Evolutionary conservation across 2,888 invertebrate genomes (phyloP).

Genomic region (Tromatobia lineatoria): DNA sequence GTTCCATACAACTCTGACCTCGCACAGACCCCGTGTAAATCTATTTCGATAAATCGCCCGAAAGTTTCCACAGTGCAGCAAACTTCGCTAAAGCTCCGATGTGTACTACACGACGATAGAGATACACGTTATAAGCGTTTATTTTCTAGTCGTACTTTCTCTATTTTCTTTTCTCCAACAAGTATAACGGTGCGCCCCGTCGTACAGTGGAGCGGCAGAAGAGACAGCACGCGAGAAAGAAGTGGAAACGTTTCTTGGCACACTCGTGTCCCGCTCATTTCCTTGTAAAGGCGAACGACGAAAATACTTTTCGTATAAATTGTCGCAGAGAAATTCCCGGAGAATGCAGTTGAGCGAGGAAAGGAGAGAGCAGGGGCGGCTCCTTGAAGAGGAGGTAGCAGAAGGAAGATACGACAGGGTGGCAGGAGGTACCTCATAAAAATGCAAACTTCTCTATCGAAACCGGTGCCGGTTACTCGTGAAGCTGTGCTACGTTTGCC

Average conservation of each 20-base stretch:
- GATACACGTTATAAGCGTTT: conserved; percentile 32
- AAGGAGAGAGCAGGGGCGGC: conserved; percentile 27
- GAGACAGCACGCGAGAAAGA: conserved; percentile 42
- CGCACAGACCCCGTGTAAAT: conserved; percentile 50
- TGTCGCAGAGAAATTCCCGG: conserved; percentile 79
- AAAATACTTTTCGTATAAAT: conserved; percentile 82
- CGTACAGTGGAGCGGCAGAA: neutral
- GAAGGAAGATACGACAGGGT: conserved; percentile 50
- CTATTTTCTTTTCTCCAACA: conserved; percentile 38
- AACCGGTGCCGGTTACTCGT: conserved; percentile 58
- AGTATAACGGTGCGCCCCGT: neutral
- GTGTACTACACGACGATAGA: conserved; percentile 24
- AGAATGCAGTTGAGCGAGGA: conserved; percentile 59
- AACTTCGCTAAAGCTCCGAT: conserved; percentile 43
- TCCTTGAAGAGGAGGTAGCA: conserved; percentile 48
- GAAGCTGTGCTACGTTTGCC: conserved; percentile 31
- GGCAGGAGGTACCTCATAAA: conserved; percentile 76
- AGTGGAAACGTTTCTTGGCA: conserved; percentile 72
- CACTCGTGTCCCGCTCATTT: conserved; percentile 57
- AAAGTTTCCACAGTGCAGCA: conserved; percentile 46
- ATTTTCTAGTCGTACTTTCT: conserved; percentile 37
- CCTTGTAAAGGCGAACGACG: conserved; percentile 66
- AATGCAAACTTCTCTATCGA: conserved; percentile 80
- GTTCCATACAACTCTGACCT: neutral
- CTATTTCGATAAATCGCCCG: conserved; percentile 57